A percentile compares a stretch with the other conserved stretches of the same genome.
phyloP scores from a whole-genome alignment of 2,113 vertebrate genomes.

The Aptenodytes forsteri region DNA sequence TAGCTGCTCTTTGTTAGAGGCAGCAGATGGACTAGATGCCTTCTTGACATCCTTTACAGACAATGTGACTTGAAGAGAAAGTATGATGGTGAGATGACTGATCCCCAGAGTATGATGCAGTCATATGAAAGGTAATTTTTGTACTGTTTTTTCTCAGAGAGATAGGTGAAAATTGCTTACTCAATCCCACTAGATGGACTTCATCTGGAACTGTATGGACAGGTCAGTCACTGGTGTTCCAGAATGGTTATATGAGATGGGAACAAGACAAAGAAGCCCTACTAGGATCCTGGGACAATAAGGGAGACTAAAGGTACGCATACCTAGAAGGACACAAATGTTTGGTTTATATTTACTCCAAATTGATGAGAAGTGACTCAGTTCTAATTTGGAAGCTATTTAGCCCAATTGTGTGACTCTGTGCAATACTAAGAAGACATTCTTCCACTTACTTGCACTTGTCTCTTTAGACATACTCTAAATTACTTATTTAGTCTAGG shows the following conservation, averaged over 20 bases:
- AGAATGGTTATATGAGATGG: background rate
- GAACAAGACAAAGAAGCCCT: background rate
- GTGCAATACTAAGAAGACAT: background rate
- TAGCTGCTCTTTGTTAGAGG: background rate
- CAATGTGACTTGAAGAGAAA: background rate
- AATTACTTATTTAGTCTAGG: background rate
- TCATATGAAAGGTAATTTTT: background rate
- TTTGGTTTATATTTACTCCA: background rate
- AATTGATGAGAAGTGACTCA: background rate
- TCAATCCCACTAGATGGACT: background rate
- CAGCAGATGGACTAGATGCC: background rate
- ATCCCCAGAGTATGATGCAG: background rate
- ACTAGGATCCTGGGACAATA: background rate
- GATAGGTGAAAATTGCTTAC: background rate
- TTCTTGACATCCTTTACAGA: background rate
- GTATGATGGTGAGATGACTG: background rate
- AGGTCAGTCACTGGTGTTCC: fast-evolving
- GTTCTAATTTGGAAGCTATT: background rate
- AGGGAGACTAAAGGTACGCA: background rate
- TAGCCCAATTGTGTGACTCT: background rate
- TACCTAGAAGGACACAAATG: background rate
- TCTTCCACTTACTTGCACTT: background rate
- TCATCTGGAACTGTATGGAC: background rate
- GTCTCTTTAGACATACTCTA: background rate
- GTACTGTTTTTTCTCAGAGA: background rate